These are phyloP conservation scores for Rhagonycha fulva DNA, from an alignment of 2,888 invertebrate species.

Conservation along the genomic window DNA sequence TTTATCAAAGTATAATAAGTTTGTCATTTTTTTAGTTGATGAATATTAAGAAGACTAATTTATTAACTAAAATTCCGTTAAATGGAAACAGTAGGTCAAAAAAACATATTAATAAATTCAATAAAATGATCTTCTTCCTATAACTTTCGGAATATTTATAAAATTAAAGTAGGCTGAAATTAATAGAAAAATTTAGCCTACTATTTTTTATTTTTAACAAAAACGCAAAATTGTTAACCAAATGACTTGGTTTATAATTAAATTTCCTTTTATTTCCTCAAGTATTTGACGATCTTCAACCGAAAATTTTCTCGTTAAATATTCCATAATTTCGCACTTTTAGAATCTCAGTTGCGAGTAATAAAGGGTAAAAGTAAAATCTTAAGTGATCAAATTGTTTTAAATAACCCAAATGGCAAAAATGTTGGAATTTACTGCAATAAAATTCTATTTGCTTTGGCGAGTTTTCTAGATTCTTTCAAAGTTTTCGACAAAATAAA, in stretches of 20 bases:
- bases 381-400: background rate
- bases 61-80: background rate
- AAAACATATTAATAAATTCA: background rate
- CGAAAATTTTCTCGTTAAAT: background rate
- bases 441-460: background rate
- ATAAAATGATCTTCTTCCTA: background rate
- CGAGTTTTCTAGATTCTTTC: background rate
- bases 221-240: background rate
- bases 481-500: background rate
- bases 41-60: background rate
- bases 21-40: background rate
- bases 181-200: background rate
- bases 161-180: background rate
- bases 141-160: background rate
- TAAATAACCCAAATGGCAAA: background rate
- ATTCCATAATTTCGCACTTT: background rate
- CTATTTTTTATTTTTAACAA: background rate
- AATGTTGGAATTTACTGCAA: background rate
- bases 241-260: background rate
- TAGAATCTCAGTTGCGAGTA: background rate
- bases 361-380: background rate
- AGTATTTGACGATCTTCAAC: background rate
- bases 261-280: background rate
- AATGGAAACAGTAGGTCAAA: background rate
- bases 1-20: background rate